Evolutionary conservation across 2,113 vertebrate species (phyloP).

Genomic region (Gila orcuttii): DNA sequence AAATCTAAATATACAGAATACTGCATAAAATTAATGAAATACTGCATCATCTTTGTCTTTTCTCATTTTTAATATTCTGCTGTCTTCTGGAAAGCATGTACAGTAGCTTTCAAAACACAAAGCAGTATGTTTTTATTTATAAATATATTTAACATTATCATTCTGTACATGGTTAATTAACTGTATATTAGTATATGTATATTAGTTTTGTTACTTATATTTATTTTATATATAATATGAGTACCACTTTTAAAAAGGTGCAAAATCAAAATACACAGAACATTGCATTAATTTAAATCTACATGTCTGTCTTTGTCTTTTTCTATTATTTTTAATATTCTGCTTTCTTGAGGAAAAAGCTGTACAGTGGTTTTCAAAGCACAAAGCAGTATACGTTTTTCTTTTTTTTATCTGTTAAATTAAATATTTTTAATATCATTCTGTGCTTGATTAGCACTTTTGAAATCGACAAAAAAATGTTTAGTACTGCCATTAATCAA

Average conservation of each 20-base stretch:
- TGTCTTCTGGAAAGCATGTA: background rate
- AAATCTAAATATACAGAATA: background rate
- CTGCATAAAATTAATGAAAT: background rate
- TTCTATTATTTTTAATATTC: background rate
- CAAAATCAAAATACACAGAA: background rate
- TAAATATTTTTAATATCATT: background rate
- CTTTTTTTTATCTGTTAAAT: background rate
- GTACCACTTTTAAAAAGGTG: background rate
- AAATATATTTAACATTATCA: background rate
- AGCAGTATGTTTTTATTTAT: background rate
- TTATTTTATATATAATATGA: background rate
- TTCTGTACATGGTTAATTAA: background rate
- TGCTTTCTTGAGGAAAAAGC: background rate
- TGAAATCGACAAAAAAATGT: background rate
- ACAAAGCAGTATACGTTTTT: background rate
- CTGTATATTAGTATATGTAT: background rate
- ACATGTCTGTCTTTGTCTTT: background rate
- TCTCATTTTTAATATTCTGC: background rate
- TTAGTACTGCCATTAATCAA: background rate
- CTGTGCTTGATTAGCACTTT: no score
- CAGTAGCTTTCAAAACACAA: background rate
- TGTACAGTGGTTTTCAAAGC: background rate
- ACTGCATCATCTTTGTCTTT: background rate
- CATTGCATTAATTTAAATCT: background rate
- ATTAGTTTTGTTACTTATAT: no score